Base-by-base conservation (phyloP, 2,888 invertebrate genomes). In the Cerastoderma edule region DNA sequence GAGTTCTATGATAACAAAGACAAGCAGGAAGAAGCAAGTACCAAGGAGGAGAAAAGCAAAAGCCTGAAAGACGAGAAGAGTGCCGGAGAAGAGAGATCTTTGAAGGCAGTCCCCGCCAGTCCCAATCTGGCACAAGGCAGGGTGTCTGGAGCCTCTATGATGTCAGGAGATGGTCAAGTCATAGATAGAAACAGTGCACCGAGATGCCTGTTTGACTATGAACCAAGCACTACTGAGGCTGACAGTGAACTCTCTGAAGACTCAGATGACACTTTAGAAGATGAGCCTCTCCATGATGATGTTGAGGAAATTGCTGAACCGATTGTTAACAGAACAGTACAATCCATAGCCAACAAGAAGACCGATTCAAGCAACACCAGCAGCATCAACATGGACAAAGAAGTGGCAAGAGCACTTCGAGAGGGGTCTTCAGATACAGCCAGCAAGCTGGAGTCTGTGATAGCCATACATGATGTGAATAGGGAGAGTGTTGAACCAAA, bases 351-450 rank as follows among this genome's bases (percentile, higher is more conserved):
- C 6, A 16, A 56, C 30, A 60, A 35, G 30, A 60, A 60, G 35
- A 60, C 60, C 35, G 60, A 60, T 35, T 60, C 60, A 1, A 60
- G 60, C 27, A 60, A 60, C 53, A 22, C 50, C 22, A 28, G 67
- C 63, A 69, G 72, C 63, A 64, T 75, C 22, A 69, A 32, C 28
- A 74, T 78, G 8, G 85, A 85, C 44, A 77, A 70, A 60, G 85
- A 85, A 44, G 84, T 84, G 1, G 84, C 82, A 19, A 54, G 69
- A n/a, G 83, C 82, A n/a, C 75, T 84, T n/a, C 75, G 70, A 8
- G 65, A 65, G 13, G 78, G 80, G 28, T 73, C 77, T 30, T 66
- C 75, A 33, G 78, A 66, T 46, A 69, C 72, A n/a, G 63, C 53
- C 27, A 75, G 70, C 27, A 44, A 53, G 8, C 57, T 65, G 5